Percentiles rank a stretch among this genome's conserved stretches.
Conservation (phyloP, 2,797 vertebrate species). For the Xenentodon cancila region DNA sequence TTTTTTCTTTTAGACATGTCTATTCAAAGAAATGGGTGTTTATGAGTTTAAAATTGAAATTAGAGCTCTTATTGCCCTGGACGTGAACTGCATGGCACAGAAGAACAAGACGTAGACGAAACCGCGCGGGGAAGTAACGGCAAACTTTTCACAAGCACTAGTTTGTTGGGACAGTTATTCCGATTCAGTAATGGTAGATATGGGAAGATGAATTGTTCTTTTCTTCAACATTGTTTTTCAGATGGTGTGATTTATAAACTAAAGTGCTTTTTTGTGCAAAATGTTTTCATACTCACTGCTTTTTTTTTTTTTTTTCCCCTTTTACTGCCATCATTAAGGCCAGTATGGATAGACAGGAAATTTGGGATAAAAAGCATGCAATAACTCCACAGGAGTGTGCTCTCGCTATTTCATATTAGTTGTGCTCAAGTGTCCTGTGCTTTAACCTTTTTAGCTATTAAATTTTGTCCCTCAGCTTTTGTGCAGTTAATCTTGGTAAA, state of each 20-base stretch:
- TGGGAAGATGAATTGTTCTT: not conserved
- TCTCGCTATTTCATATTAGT: not conserved
- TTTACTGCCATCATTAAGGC: not conserved
- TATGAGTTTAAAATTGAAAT: too few species aligned
- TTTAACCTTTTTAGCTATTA: constrained; percentile 8
- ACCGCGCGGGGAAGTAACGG: too few species aligned
- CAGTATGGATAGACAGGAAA: constrained; percentile 4
- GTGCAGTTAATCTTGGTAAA: not conserved
- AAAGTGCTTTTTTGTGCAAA: too few species aligned
- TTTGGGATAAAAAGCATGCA: not conserved
- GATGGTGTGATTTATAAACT: not conserved
- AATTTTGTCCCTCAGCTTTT: not conserved
- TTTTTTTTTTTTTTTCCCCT: not conserved
- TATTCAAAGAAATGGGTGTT: too few species aligned
- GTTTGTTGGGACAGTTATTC: not conserved
- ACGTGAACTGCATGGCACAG: too few species aligned
- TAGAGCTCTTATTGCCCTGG: too few species aligned
- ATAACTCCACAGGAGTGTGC: not conserved
- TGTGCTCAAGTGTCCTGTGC: constrained; percentile 2
- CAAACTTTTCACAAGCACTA: too few species aligned
- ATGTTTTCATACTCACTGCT: too few species aligned
- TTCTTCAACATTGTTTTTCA: constrained; percentile 3
- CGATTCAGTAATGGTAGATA: not conserved
- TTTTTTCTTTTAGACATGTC: too few species aligned
- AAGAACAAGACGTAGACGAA: too few species aligned